A percentile compares a stretch with the other conserved stretches of the same genome.
phyloP scores from a whole-genome alignment of 2,113 vertebrate genomes.

The Megaleporinus macrocephalus region DNA sequence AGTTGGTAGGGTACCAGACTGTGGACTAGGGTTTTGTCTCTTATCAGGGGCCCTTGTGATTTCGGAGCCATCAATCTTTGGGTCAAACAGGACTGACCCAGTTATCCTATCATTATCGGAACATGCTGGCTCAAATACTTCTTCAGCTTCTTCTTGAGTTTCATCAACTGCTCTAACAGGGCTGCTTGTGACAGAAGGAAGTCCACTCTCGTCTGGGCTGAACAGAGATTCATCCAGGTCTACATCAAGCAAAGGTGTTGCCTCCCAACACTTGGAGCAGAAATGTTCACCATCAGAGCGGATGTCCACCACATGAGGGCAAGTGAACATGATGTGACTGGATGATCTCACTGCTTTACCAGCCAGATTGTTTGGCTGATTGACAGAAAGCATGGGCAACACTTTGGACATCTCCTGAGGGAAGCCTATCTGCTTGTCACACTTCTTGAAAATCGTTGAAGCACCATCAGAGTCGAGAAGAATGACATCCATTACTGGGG shows the following conservation, averaged over 20 bases:
- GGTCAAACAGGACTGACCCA: neutral
- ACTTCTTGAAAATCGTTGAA: slow-evolving; percentile 7
- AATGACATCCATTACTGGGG: neutral
- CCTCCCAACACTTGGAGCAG: slow-evolving; percentile 35
- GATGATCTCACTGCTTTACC: neutral
- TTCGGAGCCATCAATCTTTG: neutral
- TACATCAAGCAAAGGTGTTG: slow-evolving; percentile 39
- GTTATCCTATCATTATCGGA: neutral
- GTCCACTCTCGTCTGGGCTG: neutral
- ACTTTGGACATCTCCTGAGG: slow-evolving; percentile 4
- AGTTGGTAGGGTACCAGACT: neutral
- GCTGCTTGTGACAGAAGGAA: neutral
- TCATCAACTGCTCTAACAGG: neutral
- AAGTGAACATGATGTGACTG: slow-evolving; percentile 14
- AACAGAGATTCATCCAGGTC: slow-evolving; percentile 2
- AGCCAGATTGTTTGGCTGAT: neutral
- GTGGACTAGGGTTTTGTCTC: neutral
- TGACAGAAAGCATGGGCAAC: neutral
- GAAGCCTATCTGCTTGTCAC: neutral
- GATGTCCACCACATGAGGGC: neutral
- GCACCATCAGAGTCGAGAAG: slow-evolving; percentile 32
- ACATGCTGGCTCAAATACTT: neutral
- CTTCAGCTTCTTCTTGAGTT: neutral
- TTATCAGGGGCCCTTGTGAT: neutral
- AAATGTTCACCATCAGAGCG: slow-evolving; percentile 15